Conservation (phyloP, 2,888 invertebrate genomes). For the Globia sparganii region DNA sequence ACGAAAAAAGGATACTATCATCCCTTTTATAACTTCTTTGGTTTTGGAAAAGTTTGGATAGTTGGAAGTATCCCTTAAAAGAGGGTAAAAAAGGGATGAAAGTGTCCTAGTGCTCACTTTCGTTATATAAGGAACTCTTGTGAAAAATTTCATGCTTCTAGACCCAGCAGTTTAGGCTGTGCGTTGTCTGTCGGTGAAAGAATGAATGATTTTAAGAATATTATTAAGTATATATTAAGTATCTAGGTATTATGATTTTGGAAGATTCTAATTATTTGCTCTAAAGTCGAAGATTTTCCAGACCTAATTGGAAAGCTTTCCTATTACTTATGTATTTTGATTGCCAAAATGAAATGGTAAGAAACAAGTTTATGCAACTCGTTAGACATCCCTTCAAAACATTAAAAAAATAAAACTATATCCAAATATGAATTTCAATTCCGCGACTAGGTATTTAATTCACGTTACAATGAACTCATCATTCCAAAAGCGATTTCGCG, state of each 20-base stretch:
- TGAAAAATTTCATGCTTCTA: not conserved
- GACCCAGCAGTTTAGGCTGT: not conserved
- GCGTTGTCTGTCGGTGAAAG: not conserved
- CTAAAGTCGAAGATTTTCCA: not conserved
- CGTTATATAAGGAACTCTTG: not conserved
- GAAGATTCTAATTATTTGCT: not conserved
- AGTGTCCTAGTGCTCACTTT: not conserved
- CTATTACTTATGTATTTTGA: too few species aligned
- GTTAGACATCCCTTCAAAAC: not conserved
- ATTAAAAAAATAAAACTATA: not conserved
- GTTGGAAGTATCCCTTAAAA: too few species aligned
- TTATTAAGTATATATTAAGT: not conserved
- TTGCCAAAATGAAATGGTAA: not conserved
- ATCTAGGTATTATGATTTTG: not conserved
- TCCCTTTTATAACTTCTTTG: not conserved
- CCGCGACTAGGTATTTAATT: constrained; percentile 48
- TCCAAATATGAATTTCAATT: constrained; percentile 37
- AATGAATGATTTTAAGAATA: not conserved
- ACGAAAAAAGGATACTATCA: not conserved
- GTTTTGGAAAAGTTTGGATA: too few species aligned
- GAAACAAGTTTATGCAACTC: not conserved
- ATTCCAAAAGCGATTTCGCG: constrained; percentile 62
- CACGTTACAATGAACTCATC: constrained; percentile 62
- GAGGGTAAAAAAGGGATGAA: too few species aligned
- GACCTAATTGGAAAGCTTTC: not conserved